phyloP scores from a whole-genome alignment of 92 coral and sea anemone species.

The Micromussa lordhowensis region DNA sequence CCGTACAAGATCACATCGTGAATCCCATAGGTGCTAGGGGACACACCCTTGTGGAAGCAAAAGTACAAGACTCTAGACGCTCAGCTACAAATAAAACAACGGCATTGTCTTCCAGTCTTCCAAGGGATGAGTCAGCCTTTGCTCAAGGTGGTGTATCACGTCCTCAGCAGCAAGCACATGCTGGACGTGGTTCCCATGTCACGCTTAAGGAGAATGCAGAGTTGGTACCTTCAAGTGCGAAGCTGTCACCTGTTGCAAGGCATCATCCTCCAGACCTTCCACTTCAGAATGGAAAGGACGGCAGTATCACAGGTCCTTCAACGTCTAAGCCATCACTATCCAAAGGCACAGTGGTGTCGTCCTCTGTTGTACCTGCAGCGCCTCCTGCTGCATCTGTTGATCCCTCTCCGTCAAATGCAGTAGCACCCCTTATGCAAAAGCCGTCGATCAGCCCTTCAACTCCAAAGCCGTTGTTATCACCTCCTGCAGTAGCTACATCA shows the following conservation, averaged over 20 bases:
- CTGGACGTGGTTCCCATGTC: neutral
- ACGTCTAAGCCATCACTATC: too few relatives aligned
- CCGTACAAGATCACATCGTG: neutral
- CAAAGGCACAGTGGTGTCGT: neutral
- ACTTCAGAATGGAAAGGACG: neutral
- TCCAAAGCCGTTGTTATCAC: too few relatives aligned
- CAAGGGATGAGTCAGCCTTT: neutral
- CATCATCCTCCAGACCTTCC: neutral
- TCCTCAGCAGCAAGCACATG: neutral
- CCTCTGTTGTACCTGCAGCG: neutral
- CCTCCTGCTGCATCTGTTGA: neutral
- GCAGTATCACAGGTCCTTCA: neutral
- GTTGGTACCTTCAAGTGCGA: neutral
- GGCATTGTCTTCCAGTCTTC: neutral
- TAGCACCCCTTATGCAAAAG: neutral
- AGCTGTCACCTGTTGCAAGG: neutral
- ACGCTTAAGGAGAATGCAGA: neutral
- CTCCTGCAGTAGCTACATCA: too few relatives aligned
- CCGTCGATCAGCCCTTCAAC: neutral
- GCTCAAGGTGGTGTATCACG: neutral
- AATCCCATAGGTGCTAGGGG: neutral
- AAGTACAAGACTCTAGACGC: neutral
- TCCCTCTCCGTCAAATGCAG: neutral
- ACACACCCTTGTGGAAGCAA: neutral
- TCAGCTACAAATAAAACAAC: neutral